Base-by-base conservation (phyloP, 2,888 invertebrate genomes). In the Tiliacea citrago region DNA sequence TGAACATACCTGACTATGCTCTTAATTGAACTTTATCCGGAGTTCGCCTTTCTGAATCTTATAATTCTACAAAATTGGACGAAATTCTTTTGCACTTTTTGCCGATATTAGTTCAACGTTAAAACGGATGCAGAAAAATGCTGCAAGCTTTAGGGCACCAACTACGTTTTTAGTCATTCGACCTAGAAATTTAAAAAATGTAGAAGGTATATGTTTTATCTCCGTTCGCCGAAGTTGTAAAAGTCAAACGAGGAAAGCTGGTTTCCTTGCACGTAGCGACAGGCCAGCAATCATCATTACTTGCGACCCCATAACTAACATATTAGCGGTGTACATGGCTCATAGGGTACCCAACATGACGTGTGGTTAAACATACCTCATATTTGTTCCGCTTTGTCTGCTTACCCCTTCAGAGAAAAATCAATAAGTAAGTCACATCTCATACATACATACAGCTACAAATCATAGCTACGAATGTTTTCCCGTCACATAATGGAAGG, bases 221-320 rank as follows among this genome's bases (percentile, higher is more conserved):
- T 77, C 69, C n/a, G 66, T 82, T 79, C 78, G 66, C 70, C 66
- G 78, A 86, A 86, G 78, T 79, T 79, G 82, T 86, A 84, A 84
- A 86, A 80, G 75, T 77, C 71, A 79, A 80, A 81, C 79, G 76
- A 83, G 73, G 80, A 83, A 86, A 86, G 75, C 81, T 84, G 78
- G 81, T 86, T 84, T 76, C 69, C 73, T 75, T 79, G 78, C 81
- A 86, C 76, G 86, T 79, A 82, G 77, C 65, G 68, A 73, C 77
- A 68, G 66, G 49, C 72, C 79, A 75, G 81, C 78, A 86, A 86
- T 84, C 81, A 86, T 86, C 84, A 84, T 81, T 83, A 83, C 77
- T 76, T 58, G 77, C 75, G 83, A 85, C 85, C 85, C 83, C 84
- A 84, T 86, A 86, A 84, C 79, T 81, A 74, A 77, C 73, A 79